These are phyloP conservation scores for Medauroidea extradentata DNA, from an alignment of 1,140 invertebrate genomes.

Conservation along the genomic window DNA sequence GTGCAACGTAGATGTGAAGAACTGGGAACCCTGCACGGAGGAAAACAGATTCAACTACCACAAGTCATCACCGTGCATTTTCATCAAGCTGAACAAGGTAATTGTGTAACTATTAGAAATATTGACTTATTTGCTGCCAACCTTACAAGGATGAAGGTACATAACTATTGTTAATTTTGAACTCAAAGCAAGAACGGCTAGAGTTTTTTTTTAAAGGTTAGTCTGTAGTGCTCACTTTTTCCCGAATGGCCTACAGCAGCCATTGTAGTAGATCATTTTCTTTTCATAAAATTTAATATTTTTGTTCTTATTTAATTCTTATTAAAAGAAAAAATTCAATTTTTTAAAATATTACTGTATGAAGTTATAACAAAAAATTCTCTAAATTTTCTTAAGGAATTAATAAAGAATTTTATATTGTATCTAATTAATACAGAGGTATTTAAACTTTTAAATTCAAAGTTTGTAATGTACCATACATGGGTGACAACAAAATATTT, in stretches of 20 bases:
- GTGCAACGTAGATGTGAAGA: conserved; percentile 64
- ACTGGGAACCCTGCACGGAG: conserved; percentile 58
- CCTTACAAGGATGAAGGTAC: neutral
- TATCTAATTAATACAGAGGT: too few relatives aligned
- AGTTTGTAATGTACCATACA: too few relatives aligned
- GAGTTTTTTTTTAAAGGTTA: neutral
- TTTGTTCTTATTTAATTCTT: too few relatives aligned
- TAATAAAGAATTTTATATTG: too few relatives aligned
- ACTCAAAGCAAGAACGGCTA: neutral
- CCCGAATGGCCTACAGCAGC: neutral
- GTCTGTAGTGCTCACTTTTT: neutral
- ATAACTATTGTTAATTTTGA: neutral
- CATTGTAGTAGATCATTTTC: neutral
- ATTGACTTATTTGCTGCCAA: conserved; percentile 8
- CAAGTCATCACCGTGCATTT: conserved; percentile 71
- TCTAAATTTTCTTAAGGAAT: too few relatives aligned
- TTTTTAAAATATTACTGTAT: too few relatives aligned
- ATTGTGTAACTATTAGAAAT: conserved; percentile 10
- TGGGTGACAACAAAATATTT: too few relatives aligned
- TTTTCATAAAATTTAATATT: neutral
- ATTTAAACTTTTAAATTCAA: too few relatives aligned
- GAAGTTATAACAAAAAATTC: too few relatives aligned
- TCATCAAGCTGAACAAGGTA: conserved; percentile 80
- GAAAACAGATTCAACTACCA: conserved; percentile 69
- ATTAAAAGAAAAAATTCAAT: too few relatives aligned